Conservation (phyloP, 2,113 vertebrate genomes). For the Tetraodon nigroviridis region DNA sequence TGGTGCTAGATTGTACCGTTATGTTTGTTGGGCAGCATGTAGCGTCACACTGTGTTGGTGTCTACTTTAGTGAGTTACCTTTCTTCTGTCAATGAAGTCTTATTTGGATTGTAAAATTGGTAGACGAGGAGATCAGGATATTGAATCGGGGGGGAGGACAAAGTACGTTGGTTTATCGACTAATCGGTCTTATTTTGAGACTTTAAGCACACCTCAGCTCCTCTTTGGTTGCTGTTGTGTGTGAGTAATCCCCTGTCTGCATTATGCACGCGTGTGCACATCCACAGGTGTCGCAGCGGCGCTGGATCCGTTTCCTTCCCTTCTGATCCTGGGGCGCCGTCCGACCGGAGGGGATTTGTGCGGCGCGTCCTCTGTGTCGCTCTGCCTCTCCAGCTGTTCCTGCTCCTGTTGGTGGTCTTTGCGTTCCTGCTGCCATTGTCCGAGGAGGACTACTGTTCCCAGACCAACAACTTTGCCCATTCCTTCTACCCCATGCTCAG, state of each 20-base stretch:
- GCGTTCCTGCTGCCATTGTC: conserved; percentile 87
- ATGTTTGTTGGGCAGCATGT: conserved; percentile 29
- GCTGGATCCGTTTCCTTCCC: conserved; percentile 93
- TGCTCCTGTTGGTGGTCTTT: conserved; percentile 83
- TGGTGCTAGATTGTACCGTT: conserved; percentile 32
- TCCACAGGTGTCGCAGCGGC: conserved; percentile 84
- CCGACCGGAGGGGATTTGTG: conserved; percentile 65
- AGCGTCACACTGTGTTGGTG: conserved; percentile 26
- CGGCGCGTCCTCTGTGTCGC: conserved; percentile 84
- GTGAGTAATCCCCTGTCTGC: conserved; percentile 22
- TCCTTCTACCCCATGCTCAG: conserved; percentile 94
- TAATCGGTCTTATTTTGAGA: too few relatives aligned
- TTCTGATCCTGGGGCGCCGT: conserved; percentile 76
- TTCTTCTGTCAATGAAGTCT: conserved; percentile 30
- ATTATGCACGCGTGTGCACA: conserved; percentile 35
- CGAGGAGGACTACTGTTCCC: conserved; percentile 86
- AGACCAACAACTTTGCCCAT: conserved; percentile 89
- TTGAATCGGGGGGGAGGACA: conserved; percentile 13
- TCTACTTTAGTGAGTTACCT: conserved; percentile 34
- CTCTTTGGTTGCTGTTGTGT: conserved; percentile 12
- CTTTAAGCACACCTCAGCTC: neutral
- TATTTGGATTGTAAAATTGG: conserved; percentile 53
- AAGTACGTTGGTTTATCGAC: conserved; percentile 7
- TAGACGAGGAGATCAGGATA: neutral
- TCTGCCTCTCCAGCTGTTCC: conserved; percentile 84